Evolutionary conservation across 1,140 invertebrate genomes (phyloP), one percentile per base, ranked within the genome.

Genomic region (Eubasilissa regina): DNA sequence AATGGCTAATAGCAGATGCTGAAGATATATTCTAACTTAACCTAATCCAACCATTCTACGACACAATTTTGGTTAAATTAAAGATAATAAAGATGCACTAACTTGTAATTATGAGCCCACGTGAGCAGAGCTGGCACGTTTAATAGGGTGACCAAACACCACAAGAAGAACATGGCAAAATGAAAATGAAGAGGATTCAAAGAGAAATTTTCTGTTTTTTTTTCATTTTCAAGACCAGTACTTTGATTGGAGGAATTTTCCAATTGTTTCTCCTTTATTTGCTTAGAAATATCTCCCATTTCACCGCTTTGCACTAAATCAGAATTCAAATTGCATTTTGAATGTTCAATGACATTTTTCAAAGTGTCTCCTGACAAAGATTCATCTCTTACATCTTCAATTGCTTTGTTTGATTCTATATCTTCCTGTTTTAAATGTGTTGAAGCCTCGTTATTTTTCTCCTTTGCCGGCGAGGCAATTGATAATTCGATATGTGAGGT

Each of bases 71-170:
- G 19, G 68, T 58, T 4, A 35, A 15, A 58, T 75, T 15, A 19
- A 51, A 43, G 15, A n/a, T 51, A n/a, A 56, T 75, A 75, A 56
- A 74, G 64, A 13, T 64, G 35, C 4, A 89, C 89, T 88, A 87
- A 92, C 92, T 90, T 90, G 75, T 90, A 92, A 86, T 91, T 92
- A 77, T 90, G 89, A 0, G 92, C 90, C 92, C 92, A 93, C 7
- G 91, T 92, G 45, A 93, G 80, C 12, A 90, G 85, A 19, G 89
- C 86, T 1, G 92, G 91, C 7, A 90, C 80, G 85, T 91, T 92
- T 3, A 92, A 84, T 15, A 90, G 75, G 7, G 91, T 87, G 3
- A 91, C 87, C 60, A 88, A 78, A 45, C 89, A 81, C 85, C 92
- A 90, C 83, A 93, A 81, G n/a, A 91, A 87, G 78, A 93, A 91